A percentile compares a stretch with the other conserved stretches of the same genome.
These are phyloP conservation scores for Trachelus troglodyta DNA, from an alignment of 2,888 invertebrate genomes.

Conservation along the genomic window DNA sequence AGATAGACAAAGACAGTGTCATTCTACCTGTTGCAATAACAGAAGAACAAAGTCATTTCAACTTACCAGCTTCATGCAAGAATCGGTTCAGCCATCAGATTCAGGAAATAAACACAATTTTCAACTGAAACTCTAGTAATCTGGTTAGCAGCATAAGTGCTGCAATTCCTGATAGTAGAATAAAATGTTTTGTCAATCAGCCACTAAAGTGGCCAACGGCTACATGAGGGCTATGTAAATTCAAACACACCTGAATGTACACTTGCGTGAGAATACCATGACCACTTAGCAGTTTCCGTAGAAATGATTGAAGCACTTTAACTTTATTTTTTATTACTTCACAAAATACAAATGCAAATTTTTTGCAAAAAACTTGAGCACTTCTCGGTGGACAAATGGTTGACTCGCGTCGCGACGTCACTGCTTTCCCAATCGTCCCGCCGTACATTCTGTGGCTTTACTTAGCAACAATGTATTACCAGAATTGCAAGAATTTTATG, in stretches of 20 bases:
- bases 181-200: background rate
- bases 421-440: background rate
- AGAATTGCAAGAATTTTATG: background rate
- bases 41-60: background rate
- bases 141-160: no score
- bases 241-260: background rate
- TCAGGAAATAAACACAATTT: background rate
- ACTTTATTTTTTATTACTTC: background rate
- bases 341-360: background rate
- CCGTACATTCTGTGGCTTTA: background rate
- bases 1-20: background rate
- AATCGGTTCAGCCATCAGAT: background rate
- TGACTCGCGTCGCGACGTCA: background rate
- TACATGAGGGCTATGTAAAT: background rate
- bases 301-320: background rate
- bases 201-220: background rate
- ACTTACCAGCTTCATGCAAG: background rate
- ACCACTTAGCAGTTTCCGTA: background rate
- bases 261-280: background rate
- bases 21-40: background rate
- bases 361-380: no score
- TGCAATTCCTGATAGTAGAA: background rate
- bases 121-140: background rate
- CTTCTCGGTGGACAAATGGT: background rate
- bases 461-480: background rate